Evolutionary conservation across 2,888 invertebrate genomes (phyloP), one percentile per base, ranked within the genome.

Genomic region (Latheticus oryzae): DNA sequence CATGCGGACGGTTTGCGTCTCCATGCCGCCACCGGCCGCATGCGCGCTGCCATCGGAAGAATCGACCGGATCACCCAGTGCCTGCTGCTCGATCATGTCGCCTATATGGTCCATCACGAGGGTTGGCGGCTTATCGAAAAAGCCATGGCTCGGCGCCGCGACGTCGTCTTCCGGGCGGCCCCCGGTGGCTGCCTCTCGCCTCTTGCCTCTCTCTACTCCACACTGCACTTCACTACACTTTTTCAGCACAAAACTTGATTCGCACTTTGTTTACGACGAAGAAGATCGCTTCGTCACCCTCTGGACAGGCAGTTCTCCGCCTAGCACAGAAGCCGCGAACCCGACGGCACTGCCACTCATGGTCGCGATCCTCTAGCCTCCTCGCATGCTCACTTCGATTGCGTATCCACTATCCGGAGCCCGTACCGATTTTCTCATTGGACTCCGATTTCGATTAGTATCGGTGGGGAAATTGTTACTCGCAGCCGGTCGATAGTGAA

Each of bases 31-130:
- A 48, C 69, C 73, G 63, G 74, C 74, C 74, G 77, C 78, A 78
- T 78, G 73, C 78, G 78, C 79, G 70, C 73, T 76, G 56, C 75
- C 75, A 69, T 77, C 77, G 58, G 77, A 74, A 72, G 80, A 78
- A 78, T 80, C 80, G 76, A 80, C 78, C 76, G 79, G 77, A 72
- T 83, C 82, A 70, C 79, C 80, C 65, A 83, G 78, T 67, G 81
- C 76, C 74, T 82, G 83, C 73, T 82, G 81, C 74, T 84, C 83
- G 73, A 84, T 83, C 78, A 84, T 84, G 72, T 84, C 83, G 72
- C 81, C 83, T 73, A 84, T 81, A 72, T 83, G 82, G 73, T 84
- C 83, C 83, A 84, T 84, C 77, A 78, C 75, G 71, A 69, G 72
- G 70, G 67, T 40, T 48, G 58, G 43, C 58, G 58, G 58, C 58